These are phyloP conservation scores for Agonopterix subpropinquella DNA, from an alignment of 2,888 invertebrate genomes.

Conservation along the genomic window DNA sequence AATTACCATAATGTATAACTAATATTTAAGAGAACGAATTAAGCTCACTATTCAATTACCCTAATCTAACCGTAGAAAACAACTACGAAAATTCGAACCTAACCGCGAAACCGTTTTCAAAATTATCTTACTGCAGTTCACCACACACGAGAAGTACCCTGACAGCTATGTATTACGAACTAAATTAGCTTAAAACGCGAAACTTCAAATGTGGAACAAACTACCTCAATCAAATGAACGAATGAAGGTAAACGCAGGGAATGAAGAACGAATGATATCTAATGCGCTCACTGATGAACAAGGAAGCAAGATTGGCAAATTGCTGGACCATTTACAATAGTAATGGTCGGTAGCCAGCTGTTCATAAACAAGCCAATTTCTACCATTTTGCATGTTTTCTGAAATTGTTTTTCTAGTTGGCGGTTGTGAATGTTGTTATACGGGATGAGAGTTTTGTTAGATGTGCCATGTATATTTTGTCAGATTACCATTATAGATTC, in stretches of 20 bases:
- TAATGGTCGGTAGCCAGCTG: slow-evolving; percentile 56
- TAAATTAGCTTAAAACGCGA: not conserved
- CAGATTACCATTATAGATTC: too few species aligned
- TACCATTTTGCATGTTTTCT: slow-evolving; percentile 39
- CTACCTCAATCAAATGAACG: slow-evolving; percentile 2
- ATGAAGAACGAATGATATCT: not conserved
- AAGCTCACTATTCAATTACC: too few species aligned
- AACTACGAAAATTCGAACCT: slow-evolving; percentile 1
- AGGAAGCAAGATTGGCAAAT: slow-evolving; percentile 48
- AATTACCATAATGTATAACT: too few species aligned
- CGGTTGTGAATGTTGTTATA: slow-evolving; percentile 14
- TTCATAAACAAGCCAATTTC: slow-evolving; percentile 51
- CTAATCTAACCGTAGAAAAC: too few species aligned
- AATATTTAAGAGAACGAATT: too few species aligned
- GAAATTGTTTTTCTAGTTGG: slow-evolving; percentile 53
- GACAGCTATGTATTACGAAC: not conserved
- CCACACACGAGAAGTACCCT: not conserved
- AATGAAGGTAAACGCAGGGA: not conserved
- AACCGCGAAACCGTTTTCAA: slow-evolving; percentile 28
- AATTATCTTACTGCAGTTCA: not conserved
- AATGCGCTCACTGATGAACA: slow-evolving; percentile 32
- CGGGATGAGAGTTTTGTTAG: not conserved
- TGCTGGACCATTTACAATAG: slow-evolving; percentile 52
- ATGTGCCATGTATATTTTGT: not conserved
- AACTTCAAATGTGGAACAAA: too few species aligned